Base-by-base conservation (phyloP, 2,888 invertebrate genomes). In the Cistogaster globosa region DNA sequence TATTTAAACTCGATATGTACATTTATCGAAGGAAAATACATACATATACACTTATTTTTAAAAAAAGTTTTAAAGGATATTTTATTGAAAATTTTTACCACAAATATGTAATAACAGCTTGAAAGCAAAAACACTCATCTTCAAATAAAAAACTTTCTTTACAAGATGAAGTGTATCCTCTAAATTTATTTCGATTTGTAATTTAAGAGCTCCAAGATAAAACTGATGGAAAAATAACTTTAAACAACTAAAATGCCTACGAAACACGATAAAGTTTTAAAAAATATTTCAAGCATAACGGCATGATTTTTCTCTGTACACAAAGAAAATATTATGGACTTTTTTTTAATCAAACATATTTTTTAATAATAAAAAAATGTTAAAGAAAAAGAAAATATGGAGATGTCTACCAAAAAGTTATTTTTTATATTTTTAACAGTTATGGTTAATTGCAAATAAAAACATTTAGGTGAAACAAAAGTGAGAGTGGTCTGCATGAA, bases 221-320 rank as follows among this genome's bases (percentile, higher is more conserved):
- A 79, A 85, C 85, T 85, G 75, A 75, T 71, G 71, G 78, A 79
- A 82, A 71, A 85, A 79, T 71, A 55, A 65, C 55, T 62, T 79
- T 51, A 75, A 71, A 55, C 14, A 75, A 62, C n/a, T 82, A 38
- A 79, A 82, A 67, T 75, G 77, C 62, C 78, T 78, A 42, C 36
- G 71, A 68, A 78, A 71, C 67, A 78, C 77, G 78, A 78, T 60
- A 53, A 71, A 71, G 18, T 48, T 42, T 71, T 18, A 14, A 71
- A n/a, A 69, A 18, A 18, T 62, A 58, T 74, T 51, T 76, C 82
- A 82, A 79, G 85, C 85, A 79, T 75, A 65, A 85, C 85, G 74
- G 71, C 78, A 81, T 82, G 69, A 85, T 78, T 85, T 85, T 85
- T 82, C 62, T 67, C 45, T 62, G 53, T 53, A 75, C 16, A 68